Evolutionary conservation across 2,888 invertebrate genomes (phyloP).

Genomic region (Protodeltote pygarga): DNA sequence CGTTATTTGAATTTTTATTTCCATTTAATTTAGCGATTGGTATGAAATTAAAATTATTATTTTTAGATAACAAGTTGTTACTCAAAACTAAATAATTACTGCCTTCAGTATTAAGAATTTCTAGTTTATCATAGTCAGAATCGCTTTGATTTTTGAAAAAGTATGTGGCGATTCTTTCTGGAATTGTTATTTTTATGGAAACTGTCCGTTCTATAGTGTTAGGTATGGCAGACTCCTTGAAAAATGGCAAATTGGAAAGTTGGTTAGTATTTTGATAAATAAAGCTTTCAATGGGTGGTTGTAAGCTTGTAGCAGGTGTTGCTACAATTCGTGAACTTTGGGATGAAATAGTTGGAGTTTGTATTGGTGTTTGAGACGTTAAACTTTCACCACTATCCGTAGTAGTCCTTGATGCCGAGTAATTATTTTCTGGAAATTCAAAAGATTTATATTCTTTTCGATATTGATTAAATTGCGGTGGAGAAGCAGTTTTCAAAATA

Average conservation of each 20-base stretch:
- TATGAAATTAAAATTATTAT: slow-evolving; percentile 59
- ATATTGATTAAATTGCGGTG: slow-evolving; percentile 60
- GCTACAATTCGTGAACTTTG: slow-evolving; percentile 65
- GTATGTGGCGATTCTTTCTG: slow-evolving; percentile 76
- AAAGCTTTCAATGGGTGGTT: slow-evolving; percentile 66
- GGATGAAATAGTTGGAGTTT: slow-evolving; percentile 47
- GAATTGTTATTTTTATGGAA: slow-evolving; percentile 80
- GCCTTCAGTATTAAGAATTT: slow-evolving; percentile 80
- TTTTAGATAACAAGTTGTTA: slow-evolving; percentile 62
- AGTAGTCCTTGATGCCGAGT: slow-evolving; percentile 55
- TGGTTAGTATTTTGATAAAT: slow-evolving; percentile 61
- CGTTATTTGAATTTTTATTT: slow-evolving; percentile 67
- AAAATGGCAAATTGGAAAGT: slow-evolving; percentile 71
- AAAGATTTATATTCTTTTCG: slow-evolving; percentile 55
- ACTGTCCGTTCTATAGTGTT: slow-evolving; percentile 81
- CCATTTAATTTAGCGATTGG: slow-evolving; percentile 74
- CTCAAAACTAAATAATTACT: slow-evolving; percentile 78
- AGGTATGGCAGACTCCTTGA: slow-evolving; percentile 66
- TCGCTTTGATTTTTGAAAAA: slow-evolving; percentile 71
- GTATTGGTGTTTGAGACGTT: slow-evolving; percentile 59
- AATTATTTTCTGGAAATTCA: slow-evolving; percentile 59
- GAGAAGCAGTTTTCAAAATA: slow-evolving; percentile 66
- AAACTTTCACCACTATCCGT: slow-evolving; percentile 69
- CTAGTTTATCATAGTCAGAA: slow-evolving; percentile 70
- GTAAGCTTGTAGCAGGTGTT: slow-evolving; percentile 65